Evolutionary conservation across 2,888 invertebrate genomes (phyloP).

Genomic region (Gymnoscelis rufifasciata): DNA sequence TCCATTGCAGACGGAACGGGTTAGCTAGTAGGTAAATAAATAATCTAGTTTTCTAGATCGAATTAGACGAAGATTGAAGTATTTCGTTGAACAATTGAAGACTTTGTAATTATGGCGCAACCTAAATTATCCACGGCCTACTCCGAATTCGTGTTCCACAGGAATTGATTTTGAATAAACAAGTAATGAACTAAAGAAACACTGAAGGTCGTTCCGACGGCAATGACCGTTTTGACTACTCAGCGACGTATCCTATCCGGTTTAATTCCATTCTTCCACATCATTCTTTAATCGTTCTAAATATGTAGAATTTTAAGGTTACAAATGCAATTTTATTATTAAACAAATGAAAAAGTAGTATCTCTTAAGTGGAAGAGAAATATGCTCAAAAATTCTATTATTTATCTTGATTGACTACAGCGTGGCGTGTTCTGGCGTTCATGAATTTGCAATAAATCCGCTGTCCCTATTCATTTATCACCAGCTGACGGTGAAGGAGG

Average conservation of each 20-base stretch:
- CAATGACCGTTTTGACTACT: slow-evolving; percentile 39
- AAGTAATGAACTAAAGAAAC: slow-evolving; percentile 22
- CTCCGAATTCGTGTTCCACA: not conserved
- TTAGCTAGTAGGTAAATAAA: too few relatives aligned
- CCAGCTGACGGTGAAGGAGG: slow-evolving; percentile 13
- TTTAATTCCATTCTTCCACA: slow-evolving; percentile 26
- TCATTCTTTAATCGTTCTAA: not conserved
- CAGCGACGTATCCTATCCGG: slow-evolving; percentile 32
- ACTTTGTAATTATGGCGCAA: too few relatives aligned
- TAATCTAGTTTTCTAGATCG: too few relatives aligned
- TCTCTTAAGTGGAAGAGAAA: not conserved
- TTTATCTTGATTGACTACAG: slow-evolving; percentile 2
- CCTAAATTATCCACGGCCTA: not conserved
- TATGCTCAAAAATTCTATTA: slow-evolving; percentile 1
- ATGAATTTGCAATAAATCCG: slow-evolving; percentile 15
- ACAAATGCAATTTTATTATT: too few relatives aligned
- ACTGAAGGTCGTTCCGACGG: slow-evolving; percentile 27
- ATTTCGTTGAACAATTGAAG: too few relatives aligned
- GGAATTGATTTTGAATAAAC: slow-evolving; percentile 36
- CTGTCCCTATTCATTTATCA: slow-evolving; percentile 16
- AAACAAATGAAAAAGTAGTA: too few relatives aligned
- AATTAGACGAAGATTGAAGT: too few relatives aligned
- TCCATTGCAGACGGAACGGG: too few relatives aligned
- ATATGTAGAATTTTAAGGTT: too few relatives aligned
- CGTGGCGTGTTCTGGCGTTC: slow-evolving; percentile 4